phyloP scores from a whole-genome alignment of 2,797 vertebrate species.

The Platyrinchus mystaceus region DNA sequence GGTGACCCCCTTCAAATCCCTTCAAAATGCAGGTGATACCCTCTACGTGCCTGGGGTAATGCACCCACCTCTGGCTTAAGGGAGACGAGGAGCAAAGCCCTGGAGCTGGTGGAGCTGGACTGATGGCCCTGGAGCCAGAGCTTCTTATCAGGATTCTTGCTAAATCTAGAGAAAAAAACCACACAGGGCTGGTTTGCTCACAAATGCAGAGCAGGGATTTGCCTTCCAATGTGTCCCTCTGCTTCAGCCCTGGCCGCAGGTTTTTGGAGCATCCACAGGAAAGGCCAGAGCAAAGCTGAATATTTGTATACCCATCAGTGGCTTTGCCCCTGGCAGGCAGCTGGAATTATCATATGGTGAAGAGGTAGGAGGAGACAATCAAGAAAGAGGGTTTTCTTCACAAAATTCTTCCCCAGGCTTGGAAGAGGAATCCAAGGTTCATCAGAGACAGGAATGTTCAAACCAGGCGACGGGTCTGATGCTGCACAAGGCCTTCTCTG shows the following conservation, averaged over 20 bases:
- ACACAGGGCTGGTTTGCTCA: neutral
- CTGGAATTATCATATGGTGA: neutral
- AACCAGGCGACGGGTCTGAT: neutral
- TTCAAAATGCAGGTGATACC: neutral
- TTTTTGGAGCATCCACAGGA: neutral
- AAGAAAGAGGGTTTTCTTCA: accelerated
- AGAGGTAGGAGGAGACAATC: neutral
- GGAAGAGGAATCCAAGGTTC: neutral
- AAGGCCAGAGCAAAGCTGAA: accelerated
- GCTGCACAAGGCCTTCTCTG: neutral
- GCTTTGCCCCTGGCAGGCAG: neutral
- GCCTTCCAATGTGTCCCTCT: neutral
- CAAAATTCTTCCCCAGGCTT: neutral
- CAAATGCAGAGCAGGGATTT: neutral
- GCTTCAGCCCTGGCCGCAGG: accelerated
- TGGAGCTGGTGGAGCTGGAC: neutral
- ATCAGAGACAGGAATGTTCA: neutral
- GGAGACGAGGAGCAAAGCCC: neutral
- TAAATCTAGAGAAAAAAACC: neutral
- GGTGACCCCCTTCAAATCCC: neutral
- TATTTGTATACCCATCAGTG: neutral
- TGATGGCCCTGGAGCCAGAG: neutral
- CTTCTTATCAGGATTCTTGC: neutral
- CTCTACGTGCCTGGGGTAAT: accelerated
- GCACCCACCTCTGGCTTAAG: neutral